Conservation (phyloP, 2,113 vertebrate species). For the Ranitomeya imitator region DNA sequence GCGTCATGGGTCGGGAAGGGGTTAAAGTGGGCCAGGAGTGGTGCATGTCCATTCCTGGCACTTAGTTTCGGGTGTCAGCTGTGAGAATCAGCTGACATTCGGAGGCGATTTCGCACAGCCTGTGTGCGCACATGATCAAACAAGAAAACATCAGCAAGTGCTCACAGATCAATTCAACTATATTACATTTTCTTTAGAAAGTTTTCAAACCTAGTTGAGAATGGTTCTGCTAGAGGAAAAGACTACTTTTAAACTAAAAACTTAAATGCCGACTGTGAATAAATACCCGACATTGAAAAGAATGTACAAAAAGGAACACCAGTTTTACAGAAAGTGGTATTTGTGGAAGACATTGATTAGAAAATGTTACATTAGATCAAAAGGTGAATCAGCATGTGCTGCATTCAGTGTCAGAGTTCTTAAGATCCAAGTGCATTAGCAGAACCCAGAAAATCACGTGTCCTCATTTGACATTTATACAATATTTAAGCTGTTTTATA, state of each 20-base stretch:
- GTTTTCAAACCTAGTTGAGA: neutral
- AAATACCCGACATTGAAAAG: neutral
- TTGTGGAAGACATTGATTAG: slow-evolving; percentile 38
- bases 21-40: too few species aligned
- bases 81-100: too few species aligned
- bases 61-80: too few species aligned
- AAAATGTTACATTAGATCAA: slow-evolving; percentile 29
- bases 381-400: slow-evolving; percentile 15
- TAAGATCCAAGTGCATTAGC: slow-evolving; percentile 4
- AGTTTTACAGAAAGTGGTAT: neutral
- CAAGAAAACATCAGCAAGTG: too few species aligned
- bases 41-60: too few species aligned
- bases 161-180: too few species aligned
- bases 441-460: neutral
- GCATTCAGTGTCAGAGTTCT: slow-evolving; percentile 18
- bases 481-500: neutral
- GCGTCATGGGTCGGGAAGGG: too few species aligned
- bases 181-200: neutral
- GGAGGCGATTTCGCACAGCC: too few species aligned
- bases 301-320: neutral
- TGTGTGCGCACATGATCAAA: too few species aligned
- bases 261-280: neutral
- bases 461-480: neutral
- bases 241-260: slow-evolving; percentile 6
- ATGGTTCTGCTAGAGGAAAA: neutral